Percentiles rank a stretch among this genome's conserved stretches.
These are phyloP conservation scores for Hydropotes inermis DNA, from an alignment of 2,113 vertebrate species.

Conservation along the genomic window DNA sequence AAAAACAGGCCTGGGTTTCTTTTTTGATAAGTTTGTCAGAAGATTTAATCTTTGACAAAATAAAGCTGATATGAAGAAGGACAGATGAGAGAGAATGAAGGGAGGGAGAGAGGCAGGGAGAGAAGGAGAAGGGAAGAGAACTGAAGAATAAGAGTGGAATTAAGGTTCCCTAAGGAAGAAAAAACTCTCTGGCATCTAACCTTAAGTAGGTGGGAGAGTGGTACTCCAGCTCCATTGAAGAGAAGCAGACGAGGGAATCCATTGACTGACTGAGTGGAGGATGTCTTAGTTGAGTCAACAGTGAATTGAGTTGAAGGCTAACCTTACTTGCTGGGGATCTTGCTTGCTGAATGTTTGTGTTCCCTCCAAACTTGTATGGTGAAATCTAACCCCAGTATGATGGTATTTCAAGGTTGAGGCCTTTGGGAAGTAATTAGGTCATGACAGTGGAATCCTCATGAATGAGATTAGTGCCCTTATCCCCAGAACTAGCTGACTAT, in stretches of 20 bases:
- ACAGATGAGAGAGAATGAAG: too few relatives aligned
- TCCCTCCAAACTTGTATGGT: background rate
- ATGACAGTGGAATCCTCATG: background rate
- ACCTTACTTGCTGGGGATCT: background rate
- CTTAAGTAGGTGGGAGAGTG: background rate
- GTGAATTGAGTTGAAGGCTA: background rate
- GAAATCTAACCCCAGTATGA: background rate
- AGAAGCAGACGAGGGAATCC: background rate
- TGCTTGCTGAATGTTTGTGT: background rate
- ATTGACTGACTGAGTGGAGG: accelerated
- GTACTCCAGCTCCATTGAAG: background rate
- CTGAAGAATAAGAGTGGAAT: background rate
- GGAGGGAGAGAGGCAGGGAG: too few relatives aligned
- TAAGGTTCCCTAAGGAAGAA: background rate
- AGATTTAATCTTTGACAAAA: background rate
- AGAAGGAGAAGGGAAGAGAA: background rate
- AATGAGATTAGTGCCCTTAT: background rate
- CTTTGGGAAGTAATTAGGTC: background rate
- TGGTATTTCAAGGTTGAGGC: background rate
- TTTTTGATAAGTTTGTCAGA: background rate
- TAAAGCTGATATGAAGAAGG: background rate
- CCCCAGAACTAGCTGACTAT: background rate
- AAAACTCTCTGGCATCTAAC: background rate
- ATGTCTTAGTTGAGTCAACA: background rate
- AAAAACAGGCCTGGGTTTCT: background rate